Percentiles rank a stretch among this genome's conserved stretches.
Conservation (phyloP, 30 jellyfish, hydroid and myxozoan genomes). For the Haliclystus octoradiatus region DNA sequence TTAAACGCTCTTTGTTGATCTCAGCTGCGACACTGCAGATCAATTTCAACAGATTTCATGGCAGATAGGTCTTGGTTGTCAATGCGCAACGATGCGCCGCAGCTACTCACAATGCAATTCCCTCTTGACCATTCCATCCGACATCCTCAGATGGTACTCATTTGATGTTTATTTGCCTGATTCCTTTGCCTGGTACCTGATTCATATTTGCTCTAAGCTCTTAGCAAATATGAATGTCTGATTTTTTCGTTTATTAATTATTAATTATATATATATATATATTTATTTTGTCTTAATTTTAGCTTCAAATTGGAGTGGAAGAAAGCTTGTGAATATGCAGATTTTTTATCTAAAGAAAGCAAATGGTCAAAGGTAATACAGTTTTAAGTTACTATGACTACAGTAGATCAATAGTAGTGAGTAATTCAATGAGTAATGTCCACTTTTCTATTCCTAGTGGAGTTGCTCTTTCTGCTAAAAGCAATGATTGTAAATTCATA, state of each 20-base stretch:
- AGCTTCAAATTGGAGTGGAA: conserved; percentile 76
- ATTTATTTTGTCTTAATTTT: background rate
- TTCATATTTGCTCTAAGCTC: background rate
- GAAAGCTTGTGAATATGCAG: conserved; percentile 65
- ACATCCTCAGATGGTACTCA: no score
- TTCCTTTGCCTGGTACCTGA: background rate
- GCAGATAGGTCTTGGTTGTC: no score
- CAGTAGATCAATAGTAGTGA: background rate
- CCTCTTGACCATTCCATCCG: no score
- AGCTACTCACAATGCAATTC: no score
- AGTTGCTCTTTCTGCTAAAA: background rate
- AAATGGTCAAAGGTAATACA: conserved; percentile 84
- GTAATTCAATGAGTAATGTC: background rate
- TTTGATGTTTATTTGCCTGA: background rate
- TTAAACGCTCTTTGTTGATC: no score
- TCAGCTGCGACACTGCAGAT: no score
- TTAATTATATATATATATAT: no score
- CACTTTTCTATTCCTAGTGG: background rate
- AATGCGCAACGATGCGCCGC: no score
- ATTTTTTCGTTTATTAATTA: no score
- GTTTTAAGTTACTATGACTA: background rate
- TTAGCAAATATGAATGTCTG: no score
- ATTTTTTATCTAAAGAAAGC: conserved; percentile 56
- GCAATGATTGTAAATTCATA: no score
- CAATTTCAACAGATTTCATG: no score